Conservation (phyloP, 2,113 vertebrate species). For the Brevimyrus niger region DNA sequence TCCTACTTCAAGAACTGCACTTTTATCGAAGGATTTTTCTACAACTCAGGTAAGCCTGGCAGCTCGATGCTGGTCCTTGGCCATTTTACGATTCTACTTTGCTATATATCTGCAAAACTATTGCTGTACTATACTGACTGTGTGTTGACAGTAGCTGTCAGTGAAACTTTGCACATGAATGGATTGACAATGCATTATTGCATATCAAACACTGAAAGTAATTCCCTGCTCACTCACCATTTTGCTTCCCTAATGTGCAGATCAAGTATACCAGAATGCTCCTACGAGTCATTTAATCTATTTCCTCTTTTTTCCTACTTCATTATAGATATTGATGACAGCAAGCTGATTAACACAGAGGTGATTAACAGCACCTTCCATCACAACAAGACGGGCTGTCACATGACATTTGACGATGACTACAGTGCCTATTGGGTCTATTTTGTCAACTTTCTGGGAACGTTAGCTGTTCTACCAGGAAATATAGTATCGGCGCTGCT, state of each 20-base stretch:
- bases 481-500: constrained; percentile 96
- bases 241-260: not conserved
- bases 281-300: not conserved
- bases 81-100: not conserved
- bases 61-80: not conserved
- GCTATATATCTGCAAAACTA: not conserved
- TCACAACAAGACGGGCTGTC: constrained; percentile 87
- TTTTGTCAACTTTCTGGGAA: constrained; percentile 97
- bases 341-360: constrained; percentile 81
- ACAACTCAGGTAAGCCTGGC: constrained; percentile 74
- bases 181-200: not conserved
- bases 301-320: constrained; percentile 29
- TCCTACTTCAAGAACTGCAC: constrained; percentile 90
- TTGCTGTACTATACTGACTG: not conserved
- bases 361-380: constrained; percentile 80
- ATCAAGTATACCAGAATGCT: not conserved
- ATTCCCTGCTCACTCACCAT: not conserved
- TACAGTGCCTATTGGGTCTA: constrained; percentile 99
- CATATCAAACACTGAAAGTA: not conserved
- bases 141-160: not conserved
- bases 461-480: constrained; percentile 87
- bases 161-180: not conserved
- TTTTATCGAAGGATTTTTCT: constrained; percentile 73
- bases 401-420: constrained; percentile 93
- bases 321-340: constrained; percentile 77